Conservation (phyloP, 2,113 vertebrate species). For the Scomber colias region DNA sequence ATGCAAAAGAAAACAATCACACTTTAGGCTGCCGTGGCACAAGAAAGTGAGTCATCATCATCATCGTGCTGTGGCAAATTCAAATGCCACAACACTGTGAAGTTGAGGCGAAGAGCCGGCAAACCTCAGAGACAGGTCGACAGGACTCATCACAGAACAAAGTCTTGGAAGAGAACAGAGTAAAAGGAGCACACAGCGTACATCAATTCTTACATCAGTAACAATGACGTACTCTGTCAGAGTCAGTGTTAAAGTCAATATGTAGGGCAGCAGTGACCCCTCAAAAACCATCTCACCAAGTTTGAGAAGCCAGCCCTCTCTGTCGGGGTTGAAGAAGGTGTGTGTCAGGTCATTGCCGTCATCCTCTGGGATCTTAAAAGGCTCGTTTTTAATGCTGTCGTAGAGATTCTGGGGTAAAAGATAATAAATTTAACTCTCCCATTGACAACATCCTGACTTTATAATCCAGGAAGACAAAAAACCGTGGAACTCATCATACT, state of each 20-base stretch:
- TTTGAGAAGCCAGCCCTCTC: conserved; percentile 95
- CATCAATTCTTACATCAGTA: conserved; percentile 7
- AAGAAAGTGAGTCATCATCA: conserved; percentile 51
- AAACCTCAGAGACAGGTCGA: conserved; percentile 22
- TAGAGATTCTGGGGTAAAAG: conserved; percentile 88
- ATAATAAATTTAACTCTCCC: background rate
- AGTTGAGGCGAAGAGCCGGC: conserved; percentile 47
- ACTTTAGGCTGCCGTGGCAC: conserved; percentile 50
- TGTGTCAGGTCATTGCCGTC: conserved; percentile 94
- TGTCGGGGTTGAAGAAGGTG: conserved; percentile 94
- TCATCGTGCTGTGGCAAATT: conserved; percentile 47
- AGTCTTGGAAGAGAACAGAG: conserved; percentile 44
- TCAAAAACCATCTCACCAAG: conserved; percentile 84
- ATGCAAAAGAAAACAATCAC: conserved; percentile 81
- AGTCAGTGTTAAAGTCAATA: background rate
- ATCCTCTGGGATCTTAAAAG: conserved; percentile 95
- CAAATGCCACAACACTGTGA: conserved; percentile 23
- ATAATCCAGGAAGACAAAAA: background rate
- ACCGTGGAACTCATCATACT: conserved; percentile 70
- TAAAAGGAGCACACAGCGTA: background rate
- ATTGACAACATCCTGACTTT: background rate
- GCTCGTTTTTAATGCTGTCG: conserved; percentile 94
- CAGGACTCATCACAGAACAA: conserved; percentile 43
- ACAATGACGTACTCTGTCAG: background rate
- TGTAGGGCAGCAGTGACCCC: background rate